phyloP scores from a whole-genome alignment of 30 jellyfish, hydroid and myxozoan species.

The Chrysaora quinquecirrha region DNA sequence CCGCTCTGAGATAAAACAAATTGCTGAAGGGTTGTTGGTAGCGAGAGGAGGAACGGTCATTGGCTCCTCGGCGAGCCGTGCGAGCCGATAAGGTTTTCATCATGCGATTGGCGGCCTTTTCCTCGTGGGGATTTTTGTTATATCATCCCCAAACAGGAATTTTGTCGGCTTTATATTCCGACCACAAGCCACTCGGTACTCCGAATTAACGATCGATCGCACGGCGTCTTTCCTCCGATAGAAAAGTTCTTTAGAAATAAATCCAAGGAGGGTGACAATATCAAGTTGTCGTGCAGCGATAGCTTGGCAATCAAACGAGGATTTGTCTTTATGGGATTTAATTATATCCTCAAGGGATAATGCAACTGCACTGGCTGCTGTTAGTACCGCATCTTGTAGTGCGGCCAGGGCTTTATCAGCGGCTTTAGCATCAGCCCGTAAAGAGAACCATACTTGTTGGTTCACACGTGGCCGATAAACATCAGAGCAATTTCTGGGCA shows the following conservation, averaged over 20 bases:
- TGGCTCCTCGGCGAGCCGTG: no score
- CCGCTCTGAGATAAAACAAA: constrained; percentile 35
- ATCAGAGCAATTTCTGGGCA: no score
- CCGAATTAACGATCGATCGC: constrained; percentile 19
- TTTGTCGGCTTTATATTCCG: no score
- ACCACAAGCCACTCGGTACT: constrained; percentile 14
- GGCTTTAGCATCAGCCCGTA: no score
- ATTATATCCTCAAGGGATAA: constrained; percentile 16
- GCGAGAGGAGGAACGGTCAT: no score
- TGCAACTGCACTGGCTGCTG: constrained; percentile 41
- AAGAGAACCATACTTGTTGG: no score
- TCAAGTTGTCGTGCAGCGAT: no score
- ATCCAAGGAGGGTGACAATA: no score
- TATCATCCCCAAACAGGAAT: constrained; percentile 35
- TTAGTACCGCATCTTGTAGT: constrained; percentile 30
- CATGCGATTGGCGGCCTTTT: background rate
- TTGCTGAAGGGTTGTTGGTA: background rate
- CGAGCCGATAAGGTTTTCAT: background rate
- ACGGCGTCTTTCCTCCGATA: constrained; percentile 23
- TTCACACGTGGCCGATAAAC: no score
- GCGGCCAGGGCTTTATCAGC: no score
- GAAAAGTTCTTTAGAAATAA: constrained; percentile 9
- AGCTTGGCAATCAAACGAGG: no score
- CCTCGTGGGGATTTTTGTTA: constrained; percentile 25
- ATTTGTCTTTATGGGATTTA: no score